These are phyloP conservation scores for Mustela nigripes DNA, from an alignment of 2,113 vertebrate genomes.

Conservation along the genomic window DNA sequence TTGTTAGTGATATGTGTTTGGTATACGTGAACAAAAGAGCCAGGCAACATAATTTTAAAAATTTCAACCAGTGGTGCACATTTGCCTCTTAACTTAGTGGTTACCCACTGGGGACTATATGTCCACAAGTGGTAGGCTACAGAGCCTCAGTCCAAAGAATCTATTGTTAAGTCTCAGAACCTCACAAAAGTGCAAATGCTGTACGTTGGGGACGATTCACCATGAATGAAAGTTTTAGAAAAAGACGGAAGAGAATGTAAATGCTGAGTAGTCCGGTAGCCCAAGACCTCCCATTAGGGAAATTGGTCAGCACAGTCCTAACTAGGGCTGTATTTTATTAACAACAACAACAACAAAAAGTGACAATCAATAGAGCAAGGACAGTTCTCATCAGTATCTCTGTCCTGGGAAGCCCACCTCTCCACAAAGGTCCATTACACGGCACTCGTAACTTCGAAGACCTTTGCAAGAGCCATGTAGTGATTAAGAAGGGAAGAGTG, in stretches of 20 bases:
- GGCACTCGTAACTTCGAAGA: conserved; percentile 50
- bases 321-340: background rate
- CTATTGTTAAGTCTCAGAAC: background rate
- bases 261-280: background rate
- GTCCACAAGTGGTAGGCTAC: background rate
- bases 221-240: background rate
- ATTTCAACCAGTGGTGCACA: background rate
- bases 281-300: background rate
- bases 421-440: background rate
- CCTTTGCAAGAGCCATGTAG: conserved; percentile 12
- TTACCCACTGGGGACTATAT: background rate
- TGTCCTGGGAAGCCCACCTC: background rate
- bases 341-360: background rate
- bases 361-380: background rate
- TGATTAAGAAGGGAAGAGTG: background rate
- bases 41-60: background rate
- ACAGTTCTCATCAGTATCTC: background rate
- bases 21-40: background rate
- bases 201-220: background rate
- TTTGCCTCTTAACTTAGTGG: background rate
- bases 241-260: background rate
- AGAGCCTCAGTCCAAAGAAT: background rate
- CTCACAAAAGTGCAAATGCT: background rate
- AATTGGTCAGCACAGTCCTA: background rate
- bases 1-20: background rate